Evolutionary conservation across 2,797 vertebrate genomes (phyloP), one percentile per base, ranked within the genome.

Genomic region (Anguilla anguilla): DNA sequence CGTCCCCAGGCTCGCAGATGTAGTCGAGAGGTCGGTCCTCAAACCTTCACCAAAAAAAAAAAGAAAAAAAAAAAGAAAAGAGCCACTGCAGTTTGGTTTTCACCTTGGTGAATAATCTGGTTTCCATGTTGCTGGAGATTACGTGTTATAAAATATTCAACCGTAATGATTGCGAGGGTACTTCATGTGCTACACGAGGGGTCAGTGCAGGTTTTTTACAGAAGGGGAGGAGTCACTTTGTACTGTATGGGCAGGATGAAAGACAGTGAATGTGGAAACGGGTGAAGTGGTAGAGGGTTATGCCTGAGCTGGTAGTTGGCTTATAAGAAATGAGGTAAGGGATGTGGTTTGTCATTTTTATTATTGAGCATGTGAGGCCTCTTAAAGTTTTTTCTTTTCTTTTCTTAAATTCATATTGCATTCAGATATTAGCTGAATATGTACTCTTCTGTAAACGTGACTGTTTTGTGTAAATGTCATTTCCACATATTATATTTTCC

Each of bases 1-100:
- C 69, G 35, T 74, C 67, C 35, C 87, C 28, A 77, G 67, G n/a
- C 67, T 59, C 87, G 77, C 87, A 81, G 55, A 85, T 31, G 67
- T 87, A n/a, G 69, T 49, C 31, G 72, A 61, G 85, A 85, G 46
- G 84, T 81, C 72, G 51, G 72, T 72, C 46, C 72, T 39, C 19
- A 15, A 2, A 59, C 74, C 69, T 74, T 51, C 25, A 59, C 49
- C 51, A 17, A 46, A 79, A 35, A 57, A 79, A 59, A 72, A 17
- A 22, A 17, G n/a, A 72, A 28, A 53, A 86, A 74, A 17, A 25
- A 19, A 31, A 15, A n/a, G n/a, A n/a, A n/a, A n/a, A n/a, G n/a
- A n/a, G n/a, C 84, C 81, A 87, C 39, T 4, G 51, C 61, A 84
- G 79, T 84, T 31, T n/a, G 15, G 51, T 59, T 61, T 64, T 59